These are phyloP conservation scores for Carabus problematicus DNA, from an alignment of 2,888 invertebrate genomes.

Conservation along the genomic window DNA sequence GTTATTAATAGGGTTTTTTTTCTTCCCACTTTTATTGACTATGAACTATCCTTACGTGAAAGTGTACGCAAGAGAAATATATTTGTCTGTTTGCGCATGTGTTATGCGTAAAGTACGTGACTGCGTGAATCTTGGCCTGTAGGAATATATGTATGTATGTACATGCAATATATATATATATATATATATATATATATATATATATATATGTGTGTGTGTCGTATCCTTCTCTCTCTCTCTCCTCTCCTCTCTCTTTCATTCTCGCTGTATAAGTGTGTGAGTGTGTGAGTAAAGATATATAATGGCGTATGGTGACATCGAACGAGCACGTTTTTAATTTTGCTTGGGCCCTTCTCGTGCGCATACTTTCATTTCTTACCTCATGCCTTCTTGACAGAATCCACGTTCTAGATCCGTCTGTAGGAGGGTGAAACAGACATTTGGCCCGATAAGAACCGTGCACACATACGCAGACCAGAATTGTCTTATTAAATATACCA, in stretches of 20 bases:
- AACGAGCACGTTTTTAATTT: constrained; percentile 39
- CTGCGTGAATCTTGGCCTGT: too few species aligned
- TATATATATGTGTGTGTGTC: too few species aligned
- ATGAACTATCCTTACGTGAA: neutral
- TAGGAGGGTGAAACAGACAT: neutral
- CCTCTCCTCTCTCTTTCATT: too few species aligned
- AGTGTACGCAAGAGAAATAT: neutral
- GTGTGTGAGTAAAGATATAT: constrained; percentile 2
- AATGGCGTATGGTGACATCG: constrained; percentile 19
- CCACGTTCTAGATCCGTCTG: neutral
- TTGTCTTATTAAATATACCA: neutral
- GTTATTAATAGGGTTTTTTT: too few species aligned
- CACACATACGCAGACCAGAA: neutral
- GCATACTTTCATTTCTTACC: constrained; percentile 41
- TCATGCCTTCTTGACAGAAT: constrained; percentile 26
- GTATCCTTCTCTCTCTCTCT: too few species aligned
- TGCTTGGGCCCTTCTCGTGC: constrained; percentile 26
- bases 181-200: too few species aligned
- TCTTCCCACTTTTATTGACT: constrained; percentile 15
- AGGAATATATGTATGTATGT: too few species aligned
- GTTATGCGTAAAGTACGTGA: too few species aligned
- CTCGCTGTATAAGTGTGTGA: neutral
- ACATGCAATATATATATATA: too few species aligned
- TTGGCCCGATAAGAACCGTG: neutral
- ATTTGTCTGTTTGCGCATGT: too few species aligned